Evolutionary conservation across 2,797 vertebrate genomes (phyloP).

Genomic region (Sebastolobus alascanus): DNA sequence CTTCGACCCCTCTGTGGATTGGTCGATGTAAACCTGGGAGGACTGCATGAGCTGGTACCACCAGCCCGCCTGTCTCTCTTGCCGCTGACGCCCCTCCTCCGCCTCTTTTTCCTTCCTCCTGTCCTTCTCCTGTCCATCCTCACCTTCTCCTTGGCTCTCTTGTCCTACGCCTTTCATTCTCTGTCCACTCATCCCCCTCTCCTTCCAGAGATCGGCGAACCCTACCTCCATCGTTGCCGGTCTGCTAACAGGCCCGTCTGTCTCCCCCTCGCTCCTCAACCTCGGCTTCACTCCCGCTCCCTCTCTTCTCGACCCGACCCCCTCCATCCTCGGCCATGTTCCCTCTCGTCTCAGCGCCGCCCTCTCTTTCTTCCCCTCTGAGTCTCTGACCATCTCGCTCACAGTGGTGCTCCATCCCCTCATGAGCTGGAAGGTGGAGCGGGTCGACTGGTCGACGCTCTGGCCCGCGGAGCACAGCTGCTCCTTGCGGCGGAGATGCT

Average conservation of each 20-base stretch:
- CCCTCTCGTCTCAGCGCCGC: constrained; percentile 78
- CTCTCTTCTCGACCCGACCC: constrained; percentile 37
- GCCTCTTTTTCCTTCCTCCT: constrained; percentile 55
- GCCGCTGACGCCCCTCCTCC: constrained; percentile 75
- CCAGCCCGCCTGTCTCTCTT: constrained; percentile 93
- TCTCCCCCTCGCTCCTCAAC: constrained; percentile 47
- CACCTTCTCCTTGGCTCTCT: constrained; percentile 61
- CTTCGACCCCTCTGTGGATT: constrained; percentile 87
- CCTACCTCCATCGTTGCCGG: constrained; percentile 59
- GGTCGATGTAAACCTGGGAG: constrained; percentile 97
- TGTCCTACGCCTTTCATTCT: constrained; percentile 78
- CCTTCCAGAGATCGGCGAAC: constrained; percentile 60
- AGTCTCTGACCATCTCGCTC: constrained; percentile 74
- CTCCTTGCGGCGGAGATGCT: constrained; percentile 93
- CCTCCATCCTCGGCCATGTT: constrained; percentile 80
- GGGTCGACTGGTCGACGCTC: constrained; percentile 86
- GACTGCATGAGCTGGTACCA: constrained; percentile 99
- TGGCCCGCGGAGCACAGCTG: constrained; percentile 91
- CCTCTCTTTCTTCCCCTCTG: constrained; percentile 64
- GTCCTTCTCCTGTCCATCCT: constrained; percentile 28
- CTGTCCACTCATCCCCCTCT: constrained; percentile 54
- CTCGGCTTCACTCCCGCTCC: constrained; percentile 52
- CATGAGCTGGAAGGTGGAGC: constrained; percentile 96
- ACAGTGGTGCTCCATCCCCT: constrained; percentile 80
- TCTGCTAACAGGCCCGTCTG: constrained; percentile 61